phyloP scores from a whole-genome alignment of 2,113 vertebrate species.

The Spea bombifrons region DNA sequence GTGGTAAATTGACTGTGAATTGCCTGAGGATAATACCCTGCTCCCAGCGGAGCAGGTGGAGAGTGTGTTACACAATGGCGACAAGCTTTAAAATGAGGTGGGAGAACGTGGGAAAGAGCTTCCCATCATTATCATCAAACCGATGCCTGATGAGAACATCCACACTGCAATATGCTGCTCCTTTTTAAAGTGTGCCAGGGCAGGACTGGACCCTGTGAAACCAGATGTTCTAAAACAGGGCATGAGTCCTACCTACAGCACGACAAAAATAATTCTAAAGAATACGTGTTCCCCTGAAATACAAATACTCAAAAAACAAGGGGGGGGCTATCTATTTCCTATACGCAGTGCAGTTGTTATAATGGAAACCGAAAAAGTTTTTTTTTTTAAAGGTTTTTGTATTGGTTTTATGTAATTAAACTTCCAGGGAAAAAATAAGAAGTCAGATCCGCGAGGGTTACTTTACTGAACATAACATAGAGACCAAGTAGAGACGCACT shows the following conservation, averaged over 20 bases:
- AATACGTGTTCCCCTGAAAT: too few relatives aligned
- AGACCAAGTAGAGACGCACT: too few relatives aligned
- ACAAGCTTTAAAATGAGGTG: constrained; percentile 51
- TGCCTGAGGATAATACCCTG: constrained; percentile 70
- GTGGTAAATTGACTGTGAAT: constrained; percentile 73
- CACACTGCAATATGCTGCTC: constrained; percentile 64
- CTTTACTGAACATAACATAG: too few relatives aligned
- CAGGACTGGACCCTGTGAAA: background rate
- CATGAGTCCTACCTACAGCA: background rate
- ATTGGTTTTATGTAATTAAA: too few relatives aligned
- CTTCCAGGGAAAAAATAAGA: too few relatives aligned
- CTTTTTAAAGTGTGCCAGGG: constrained; percentile 55
- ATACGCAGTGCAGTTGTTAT: too few relatives aligned
- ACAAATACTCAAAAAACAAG: too few relatives aligned
- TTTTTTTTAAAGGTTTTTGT: too few relatives aligned
- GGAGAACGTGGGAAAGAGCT: constrained; percentile 70
- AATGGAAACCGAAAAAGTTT: too few relatives aligned
- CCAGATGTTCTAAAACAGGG: constrained; percentile 30
- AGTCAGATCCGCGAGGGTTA: too few relatives aligned
- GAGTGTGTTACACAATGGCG: constrained; percentile 59
- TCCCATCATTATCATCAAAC: constrained; percentile 60
- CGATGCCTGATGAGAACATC: constrained; percentile 59
- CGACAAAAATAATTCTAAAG: too few relatives aligned
- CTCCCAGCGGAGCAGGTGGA: constrained; percentile 77
- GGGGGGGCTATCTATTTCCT: too few relatives aligned